phyloP scores from a whole-genome alignment of 2,797 vertebrate genomes.

The Coluber constrictor region DNA sequence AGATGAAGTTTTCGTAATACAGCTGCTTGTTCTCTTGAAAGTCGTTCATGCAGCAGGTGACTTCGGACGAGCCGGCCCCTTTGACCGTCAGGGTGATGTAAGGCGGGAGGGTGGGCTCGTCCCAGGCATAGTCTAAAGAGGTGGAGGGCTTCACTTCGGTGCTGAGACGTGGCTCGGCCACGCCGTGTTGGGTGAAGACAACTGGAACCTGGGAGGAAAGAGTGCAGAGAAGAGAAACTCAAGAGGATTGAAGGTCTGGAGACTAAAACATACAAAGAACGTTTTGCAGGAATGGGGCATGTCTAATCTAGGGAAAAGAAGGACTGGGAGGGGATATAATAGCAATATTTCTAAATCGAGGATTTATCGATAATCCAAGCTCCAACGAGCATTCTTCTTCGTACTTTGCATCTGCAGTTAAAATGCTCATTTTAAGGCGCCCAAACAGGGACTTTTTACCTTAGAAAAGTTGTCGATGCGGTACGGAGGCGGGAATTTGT shows the following conservation, averaged over 20 bases:
- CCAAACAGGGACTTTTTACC: slow-evolving; percentile 62
- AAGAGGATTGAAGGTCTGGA: no score
- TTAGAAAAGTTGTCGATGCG: slow-evolving; percentile 94
- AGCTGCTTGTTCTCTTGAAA: slow-evolving; percentile 95
- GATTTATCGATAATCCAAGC: neutral
- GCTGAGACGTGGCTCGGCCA: slow-evolving; percentile 85
- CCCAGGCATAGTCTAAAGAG: slow-evolving; percentile 89
- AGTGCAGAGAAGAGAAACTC: neutral
- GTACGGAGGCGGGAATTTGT: slow-evolving; percentile 91
- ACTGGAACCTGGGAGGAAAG: slow-evolving; percentile 81
- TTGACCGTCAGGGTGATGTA: slow-evolving; percentile 88
- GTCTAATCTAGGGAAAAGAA: no score
- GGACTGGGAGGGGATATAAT: no score
- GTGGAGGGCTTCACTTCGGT: slow-evolving; percentile 89
- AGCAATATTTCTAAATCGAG: no score
- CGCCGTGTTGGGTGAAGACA: slow-evolving; percentile 88
- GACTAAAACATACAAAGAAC: no score
- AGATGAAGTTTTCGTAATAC: slow-evolving; percentile 98
- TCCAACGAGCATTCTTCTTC: rapidly evolving
- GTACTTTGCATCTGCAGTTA: neutral
- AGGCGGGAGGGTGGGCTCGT: slow-evolving; percentile 86
- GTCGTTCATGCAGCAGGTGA: slow-evolving; percentile 91
- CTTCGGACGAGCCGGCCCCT: slow-evolving; percentile 94
- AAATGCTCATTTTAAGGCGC: neutral
- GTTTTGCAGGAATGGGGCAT: no score